phyloP scores from a whole-genome alignment of 2,888 invertebrate species.

The Phaonia tiefii region DNA sequence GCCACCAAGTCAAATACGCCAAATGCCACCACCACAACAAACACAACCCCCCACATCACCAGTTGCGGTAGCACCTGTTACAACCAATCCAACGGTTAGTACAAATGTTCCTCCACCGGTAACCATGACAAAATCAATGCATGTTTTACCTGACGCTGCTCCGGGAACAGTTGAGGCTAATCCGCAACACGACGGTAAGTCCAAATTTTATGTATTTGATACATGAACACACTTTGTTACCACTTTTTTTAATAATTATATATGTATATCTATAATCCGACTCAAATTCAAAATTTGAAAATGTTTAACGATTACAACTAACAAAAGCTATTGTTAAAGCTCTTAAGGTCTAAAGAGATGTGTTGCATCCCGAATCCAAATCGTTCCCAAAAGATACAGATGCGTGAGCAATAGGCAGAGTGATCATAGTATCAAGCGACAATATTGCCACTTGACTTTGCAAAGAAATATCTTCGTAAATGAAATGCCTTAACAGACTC shows the following conservation, averaged over 20 bases:
- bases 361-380: conserved; percentile 21
- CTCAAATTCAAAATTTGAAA: conserved; percentile 13
- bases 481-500: conserved; percentile 61
- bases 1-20: conserved; percentile 59
- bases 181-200: conserved; percentile 79
- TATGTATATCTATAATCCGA: conserved; percentile 1
- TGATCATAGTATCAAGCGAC: conserved; percentile 68
- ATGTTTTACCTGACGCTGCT: conserved; percentile 60
- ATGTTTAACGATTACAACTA: background rate
- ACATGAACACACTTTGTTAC: background rate
- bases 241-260: too few relatives aligned
- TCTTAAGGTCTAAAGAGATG: conserved; percentile 26
- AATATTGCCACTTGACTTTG: background rate
- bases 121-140: conserved; percentile 43
- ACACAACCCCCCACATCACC: conserved; percentile 62
- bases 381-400: conserved; percentile 11
- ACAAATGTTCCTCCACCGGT: conserved; percentile 58
- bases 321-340: conserved; percentile 16
- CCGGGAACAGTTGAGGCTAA: conserved; percentile 67
- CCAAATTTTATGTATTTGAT: background rate
- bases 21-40: conserved; percentile 54
- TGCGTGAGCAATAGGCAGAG: conserved; percentile 19
- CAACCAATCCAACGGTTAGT: conserved; percentile 48
- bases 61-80: conserved; percentile 53
- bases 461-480: conserved; percentile 67